Percentiles rank a stretch among this genome's conserved stretches.
phyloP scores from a whole-genome alignment of 2,113 vertebrate species.

The Oreochromis tanganicae region DNA sequence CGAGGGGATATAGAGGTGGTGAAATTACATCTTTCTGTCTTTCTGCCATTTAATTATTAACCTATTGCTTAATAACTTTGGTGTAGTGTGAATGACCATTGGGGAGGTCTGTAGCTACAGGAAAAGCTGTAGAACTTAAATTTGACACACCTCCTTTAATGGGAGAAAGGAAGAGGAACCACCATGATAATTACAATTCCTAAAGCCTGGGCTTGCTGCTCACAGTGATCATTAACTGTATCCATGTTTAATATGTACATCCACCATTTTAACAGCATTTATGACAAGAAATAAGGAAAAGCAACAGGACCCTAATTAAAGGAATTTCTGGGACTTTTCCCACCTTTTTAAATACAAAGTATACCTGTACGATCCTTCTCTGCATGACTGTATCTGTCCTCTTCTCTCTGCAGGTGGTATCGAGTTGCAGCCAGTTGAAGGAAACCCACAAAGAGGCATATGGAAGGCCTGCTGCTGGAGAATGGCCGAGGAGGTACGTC shows the following conservation, averaged over 20 bases:
- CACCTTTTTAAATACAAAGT: background rate
- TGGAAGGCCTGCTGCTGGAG: constrained; percentile 98
- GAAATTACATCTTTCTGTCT: background rate
- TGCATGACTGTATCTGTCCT: background rate
- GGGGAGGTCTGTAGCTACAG: background rate
- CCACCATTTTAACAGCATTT: background rate
- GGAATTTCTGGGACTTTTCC: background rate
- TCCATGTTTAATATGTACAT: background rate
- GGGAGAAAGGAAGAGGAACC: background rate
- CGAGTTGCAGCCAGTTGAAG: constrained; percentile 85
- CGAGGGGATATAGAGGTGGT: background rate
- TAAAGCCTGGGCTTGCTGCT: background rate
- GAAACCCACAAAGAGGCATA: constrained; percentile 90
- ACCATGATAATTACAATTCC: background rate
- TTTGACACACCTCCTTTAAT: background rate
- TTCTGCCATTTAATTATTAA: background rate
- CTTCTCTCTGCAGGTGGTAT: constrained; percentile 55
- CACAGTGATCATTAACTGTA: background rate
- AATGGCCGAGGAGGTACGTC: constrained; percentile 88
- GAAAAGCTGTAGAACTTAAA: background rate
- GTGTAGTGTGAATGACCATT: background rate
- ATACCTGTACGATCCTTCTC: background rate
- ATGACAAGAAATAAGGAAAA: background rate
- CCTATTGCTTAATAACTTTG: background rate
- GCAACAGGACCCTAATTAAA: background rate